Evolutionary conservation across 2,113 vertebrate species (phyloP).

Genomic region (Bagarius yarrelli): DNA sequence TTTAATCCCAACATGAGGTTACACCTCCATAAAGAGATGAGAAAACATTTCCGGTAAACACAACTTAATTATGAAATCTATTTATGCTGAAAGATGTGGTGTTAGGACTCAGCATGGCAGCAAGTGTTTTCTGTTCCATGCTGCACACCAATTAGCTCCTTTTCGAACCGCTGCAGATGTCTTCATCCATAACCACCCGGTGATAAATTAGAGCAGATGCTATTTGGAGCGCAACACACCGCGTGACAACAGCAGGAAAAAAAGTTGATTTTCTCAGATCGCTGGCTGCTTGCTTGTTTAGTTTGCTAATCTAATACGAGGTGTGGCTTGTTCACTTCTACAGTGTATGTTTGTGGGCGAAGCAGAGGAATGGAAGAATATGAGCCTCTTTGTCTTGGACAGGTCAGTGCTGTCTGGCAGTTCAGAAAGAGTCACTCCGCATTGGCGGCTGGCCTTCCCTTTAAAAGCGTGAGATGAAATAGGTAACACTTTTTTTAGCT

Average conservation of each 20-base stretch:
- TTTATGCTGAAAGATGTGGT: constrained; percentile 36
- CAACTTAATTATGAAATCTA: constrained; percentile 44
- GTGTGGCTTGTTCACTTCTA: background rate
- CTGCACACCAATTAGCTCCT: constrained; percentile 52
- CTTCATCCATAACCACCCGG: constrained; percentile 51
- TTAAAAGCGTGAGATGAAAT: constrained; percentile 37
- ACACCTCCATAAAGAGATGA: background rate
- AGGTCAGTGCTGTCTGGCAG: constrained; percentile 36
- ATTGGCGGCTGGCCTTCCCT: constrained; percentile 20
- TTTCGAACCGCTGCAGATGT: constrained; percentile 49
- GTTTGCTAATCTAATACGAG: constrained; percentile 32
- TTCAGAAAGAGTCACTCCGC: constrained; percentile 32
- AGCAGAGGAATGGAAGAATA: constrained; percentile 25
- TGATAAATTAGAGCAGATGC: constrained; percentile 54
- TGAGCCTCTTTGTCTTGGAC: constrained; percentile 32
- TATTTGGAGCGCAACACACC: constrained; percentile 49
- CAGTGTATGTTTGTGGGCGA: constrained; percentile 7
- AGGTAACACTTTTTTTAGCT: constrained; percentile 4
- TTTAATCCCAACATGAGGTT: background rate
- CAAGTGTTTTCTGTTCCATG: constrained; percentile 39
- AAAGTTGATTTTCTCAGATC: constrained; percentile 37
- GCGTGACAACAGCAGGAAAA: constrained; percentile 40
- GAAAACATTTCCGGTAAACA: constrained; percentile 28
- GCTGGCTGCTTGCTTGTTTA: constrained; percentile 37
- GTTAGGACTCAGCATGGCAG: constrained; percentile 43